Base-by-base conservation (phyloP, 1,140 invertebrate genomes). In the Batillaria attramentaria region DNA sequence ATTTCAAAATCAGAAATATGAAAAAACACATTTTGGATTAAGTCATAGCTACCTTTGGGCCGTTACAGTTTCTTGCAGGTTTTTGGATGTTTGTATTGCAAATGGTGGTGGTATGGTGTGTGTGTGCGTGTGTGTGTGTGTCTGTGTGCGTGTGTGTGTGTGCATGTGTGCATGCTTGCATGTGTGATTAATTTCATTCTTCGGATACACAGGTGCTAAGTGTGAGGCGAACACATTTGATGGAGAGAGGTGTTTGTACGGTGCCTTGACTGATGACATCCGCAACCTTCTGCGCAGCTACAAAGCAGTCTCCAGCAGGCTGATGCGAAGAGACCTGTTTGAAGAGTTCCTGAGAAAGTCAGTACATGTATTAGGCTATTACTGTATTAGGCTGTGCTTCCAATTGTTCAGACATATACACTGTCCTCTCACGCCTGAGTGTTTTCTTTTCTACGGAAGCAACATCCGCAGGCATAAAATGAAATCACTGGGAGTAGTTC, bases 211-310 rank as follows among this genome's bases (percentile, higher is more conserved):
- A 91, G 91, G 93, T 46, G 93, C 93, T 10, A 85, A 89, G 66
- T 93, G 93, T 90, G 93, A 93, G 81, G 92, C 92, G 1, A 93
- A 93, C 80, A 93, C 93, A 31, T 93, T 93, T 89, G 93, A 93
- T 88, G 93, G 93, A 2, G 93, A 93, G 85, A 84, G 93, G 42
- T 93, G 93, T 87, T 79, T 93, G 16, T 93, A 93, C 86, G 93
- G 93, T 31, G 92, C 93, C 37, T 85, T 93, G 39, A 93, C 89
- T 39, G 90, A 92, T 81, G 87, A 92, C 37, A 93, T 93, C 37
- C 82, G 92, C 60, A 91, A 90, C 73, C 75, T 92, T 6, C 84
- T 93, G 13, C 85, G 88, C 31, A 90, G 90, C 42, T 92, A 90
- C 78, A 92, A 92, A 80, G 90, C 92, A 31, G 86, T 93, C 31